Base-by-base conservation (phyloP, 2,113 vertebrate species). In the Apodemus sylvaticus region DNA sequence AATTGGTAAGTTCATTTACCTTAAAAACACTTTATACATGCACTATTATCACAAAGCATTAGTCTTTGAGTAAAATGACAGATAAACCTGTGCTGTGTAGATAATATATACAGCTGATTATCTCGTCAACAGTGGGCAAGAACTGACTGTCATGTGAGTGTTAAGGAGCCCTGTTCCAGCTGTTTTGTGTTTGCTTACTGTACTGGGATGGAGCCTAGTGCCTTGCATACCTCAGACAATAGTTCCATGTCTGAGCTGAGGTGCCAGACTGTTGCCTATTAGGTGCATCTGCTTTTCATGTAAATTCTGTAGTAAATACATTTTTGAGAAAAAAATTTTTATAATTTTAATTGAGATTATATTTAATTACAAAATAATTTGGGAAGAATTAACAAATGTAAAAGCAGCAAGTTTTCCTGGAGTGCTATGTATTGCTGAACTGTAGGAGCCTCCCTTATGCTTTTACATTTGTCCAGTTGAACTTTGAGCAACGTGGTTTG, bases 291-390 rank as follows among this genome's bases (percentile, higher is more conserved):
- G 78, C 12, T 60, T 90, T 93, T 83, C 42, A 77, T 8, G 22
- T 86, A 29, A 77, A 62, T 86, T 96, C 78, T 78, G n/a, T n/a
- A 87, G 45, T 77, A 48, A 29, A 77, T 77, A 48, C 26, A 31
- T 51, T 77, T 76, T 77, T 77, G 74, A 51, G 48, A 26, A 71
- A 77, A 77, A 51, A n/a, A 13, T 8, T 17, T 71, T 51, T 62
- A 64, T 92, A 53, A 82, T 77, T 89, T 66, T 90, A 64, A 22
- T 58, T 91, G 45, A 2, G 34, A 60, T 94, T 86, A 13, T 16
- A 82, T 85, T 94, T 91, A 88, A 76, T 90, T 86, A 68, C 16
- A 70, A 42, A 77, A 77, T 89, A 64, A 82, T 91, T 89, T 81
- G 78, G 31, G 19, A 16, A 79, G 34, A 55, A 81, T 81, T 81